A percentile compares a stretch with the other conserved stretches of the same genome.
These are phyloP conservation scores for Orthosia gothica DNA, from an alignment of 2,888 invertebrate species.

Conservation along the genomic window DNA sequence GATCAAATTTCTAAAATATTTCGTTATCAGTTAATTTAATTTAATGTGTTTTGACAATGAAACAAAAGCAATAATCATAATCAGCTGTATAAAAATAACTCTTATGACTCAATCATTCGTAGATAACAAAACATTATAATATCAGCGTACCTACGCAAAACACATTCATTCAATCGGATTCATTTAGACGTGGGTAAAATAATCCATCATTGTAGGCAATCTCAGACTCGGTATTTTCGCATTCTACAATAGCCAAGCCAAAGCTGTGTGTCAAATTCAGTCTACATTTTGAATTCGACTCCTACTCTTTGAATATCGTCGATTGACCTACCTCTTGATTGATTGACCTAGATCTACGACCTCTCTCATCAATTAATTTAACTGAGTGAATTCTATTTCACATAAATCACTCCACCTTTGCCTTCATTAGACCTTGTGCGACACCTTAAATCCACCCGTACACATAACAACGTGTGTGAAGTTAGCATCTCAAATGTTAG, in stretches of 20 bases:
- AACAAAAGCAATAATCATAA: constrained; percentile 6
- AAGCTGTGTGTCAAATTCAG: background rate
- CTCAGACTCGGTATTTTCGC: background rate
- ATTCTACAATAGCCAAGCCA: background rate
- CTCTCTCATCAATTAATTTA: background rate
- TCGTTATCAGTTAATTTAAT: background rate
- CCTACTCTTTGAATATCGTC: background rate
- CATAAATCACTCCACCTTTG: background rate
- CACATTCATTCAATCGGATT: background rate
- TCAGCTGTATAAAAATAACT: constrained; percentile 10
- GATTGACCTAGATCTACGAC: background rate
- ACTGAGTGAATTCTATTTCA: background rate
- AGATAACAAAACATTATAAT: constrained; percentile 2
- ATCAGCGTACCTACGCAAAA: background rate
- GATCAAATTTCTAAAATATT: background rate
- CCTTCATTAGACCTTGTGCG: background rate
- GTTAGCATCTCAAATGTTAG: too few species aligned
- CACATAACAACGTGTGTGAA: too few species aligned
- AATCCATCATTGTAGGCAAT: background rate
- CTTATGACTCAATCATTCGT: constrained; percentile 5
- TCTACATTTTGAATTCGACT: background rate
- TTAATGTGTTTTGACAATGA: background rate
- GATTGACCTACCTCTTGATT: background rate
- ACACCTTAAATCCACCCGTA: background rate
- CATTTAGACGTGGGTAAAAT: background rate